These are phyloP conservation scores for Xenus cinereus DNA, from an alignment of 2,113 vertebrate species.

Conservation along the genomic window DNA sequence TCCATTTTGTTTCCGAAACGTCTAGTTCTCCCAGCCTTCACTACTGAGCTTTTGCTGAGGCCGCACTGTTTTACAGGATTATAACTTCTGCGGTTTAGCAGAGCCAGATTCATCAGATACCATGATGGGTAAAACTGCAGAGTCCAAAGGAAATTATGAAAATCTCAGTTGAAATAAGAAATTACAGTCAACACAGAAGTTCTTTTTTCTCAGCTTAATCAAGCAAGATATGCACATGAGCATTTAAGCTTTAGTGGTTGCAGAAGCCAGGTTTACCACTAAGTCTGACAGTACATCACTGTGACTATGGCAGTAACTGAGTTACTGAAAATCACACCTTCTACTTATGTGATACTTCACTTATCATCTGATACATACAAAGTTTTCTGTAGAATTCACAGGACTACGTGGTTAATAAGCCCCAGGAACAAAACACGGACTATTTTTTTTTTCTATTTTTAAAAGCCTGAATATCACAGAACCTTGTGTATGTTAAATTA, in stretches of 20 bases:
- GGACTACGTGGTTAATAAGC: neutral
- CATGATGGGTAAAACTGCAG: neutral
- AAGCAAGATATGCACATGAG: neutral
- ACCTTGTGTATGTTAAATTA: neutral
- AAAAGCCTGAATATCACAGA: neutral
- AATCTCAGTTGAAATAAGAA: neutral
- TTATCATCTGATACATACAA: neutral
- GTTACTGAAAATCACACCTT: neutral
- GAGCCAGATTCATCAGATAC: neutral
- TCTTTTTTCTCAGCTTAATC: neutral
- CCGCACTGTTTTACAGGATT: neutral
- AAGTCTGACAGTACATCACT: neutral
- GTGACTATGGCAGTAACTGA: neutral
- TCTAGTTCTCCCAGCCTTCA: neutral
- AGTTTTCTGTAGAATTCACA: neutral
- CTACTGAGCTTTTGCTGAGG: conserved; percentile 18
- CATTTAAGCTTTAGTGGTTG: neutral
- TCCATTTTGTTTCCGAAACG: conserved; percentile 34
- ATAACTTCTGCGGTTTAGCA: conserved; percentile 9
- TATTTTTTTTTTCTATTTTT: neutral
- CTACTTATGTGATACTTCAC: neutral
- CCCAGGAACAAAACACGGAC: neutral
- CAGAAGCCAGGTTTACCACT: neutral
- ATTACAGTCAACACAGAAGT: neutral
- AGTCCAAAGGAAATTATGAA: conserved; percentile 12